Evolutionary conservation across 2,797 vertebrate species (phyloP).

Genomic region (Propithecus deckenii): DNA sequence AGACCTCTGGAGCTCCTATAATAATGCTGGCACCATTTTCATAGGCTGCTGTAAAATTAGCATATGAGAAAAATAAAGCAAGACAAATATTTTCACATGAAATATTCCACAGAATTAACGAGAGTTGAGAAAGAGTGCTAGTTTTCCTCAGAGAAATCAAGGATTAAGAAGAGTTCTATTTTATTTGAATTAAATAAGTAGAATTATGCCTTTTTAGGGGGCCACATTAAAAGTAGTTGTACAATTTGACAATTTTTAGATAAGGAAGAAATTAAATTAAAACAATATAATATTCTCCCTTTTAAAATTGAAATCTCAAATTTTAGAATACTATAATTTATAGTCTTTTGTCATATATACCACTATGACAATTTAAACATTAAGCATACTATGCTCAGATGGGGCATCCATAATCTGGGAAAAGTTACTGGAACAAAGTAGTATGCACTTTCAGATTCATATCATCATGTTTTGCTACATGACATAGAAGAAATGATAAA

Average conservation of each 20-base stretch:
- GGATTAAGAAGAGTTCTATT: not conserved
- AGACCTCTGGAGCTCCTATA: not conserved
- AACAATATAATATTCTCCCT: not conserved
- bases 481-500: not conserved
- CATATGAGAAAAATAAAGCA: constrained; percentile 45
- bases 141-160: constrained; percentile 4
- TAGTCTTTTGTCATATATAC: not conserved
- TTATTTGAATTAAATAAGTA: not conserved
- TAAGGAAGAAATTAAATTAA: constrained; percentile 34
- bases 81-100: not conserved
- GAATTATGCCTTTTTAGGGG: not conserved
- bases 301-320: not conserved
- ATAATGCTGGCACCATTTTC: constrained; percentile 13
- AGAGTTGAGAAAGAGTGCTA: not conserved
- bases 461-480: not conserved
- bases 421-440: not conserved
- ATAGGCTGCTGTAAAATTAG: constrained; percentile 7
- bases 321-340: not conserved
- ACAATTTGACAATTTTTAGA: not conserved
- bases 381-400: not conserved
- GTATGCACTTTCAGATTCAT: not conserved
- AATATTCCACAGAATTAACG: constrained; percentile 3
- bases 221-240: not conserved
- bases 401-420: not conserved
- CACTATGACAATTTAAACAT: not conserved